Percentiles rank a stretch among this genome's conserved stretches.
Conservation (phyloP, 1,140 invertebrate genomes). For the Hylaeus anthracinus region DNA sequence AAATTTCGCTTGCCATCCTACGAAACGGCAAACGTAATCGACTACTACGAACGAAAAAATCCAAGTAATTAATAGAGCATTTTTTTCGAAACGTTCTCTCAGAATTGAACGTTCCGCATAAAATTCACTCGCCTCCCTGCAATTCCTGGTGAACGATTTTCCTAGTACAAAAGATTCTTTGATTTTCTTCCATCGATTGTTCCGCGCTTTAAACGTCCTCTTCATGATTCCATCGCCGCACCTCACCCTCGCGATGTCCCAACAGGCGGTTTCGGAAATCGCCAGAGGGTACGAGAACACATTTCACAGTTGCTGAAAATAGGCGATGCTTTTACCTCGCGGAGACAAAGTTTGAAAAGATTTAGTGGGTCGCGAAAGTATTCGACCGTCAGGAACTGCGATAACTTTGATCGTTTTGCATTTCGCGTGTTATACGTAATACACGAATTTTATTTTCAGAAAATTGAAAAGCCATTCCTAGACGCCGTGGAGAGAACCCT, state of each 20-base stretch:
- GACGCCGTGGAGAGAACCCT: conserved; percentile 91
- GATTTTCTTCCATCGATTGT: neutral
- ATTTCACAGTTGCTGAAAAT: neutral
- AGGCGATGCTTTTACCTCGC: neutral
- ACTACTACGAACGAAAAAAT: too few species aligned
- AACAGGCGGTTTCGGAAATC: neutral
- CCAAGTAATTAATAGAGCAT: too few species aligned
- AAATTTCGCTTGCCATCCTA: too few species aligned
- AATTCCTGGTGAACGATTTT: neutral
- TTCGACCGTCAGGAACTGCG: too few species aligned
- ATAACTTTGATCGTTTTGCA: too few species aligned
- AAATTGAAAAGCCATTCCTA: conserved; percentile 94
- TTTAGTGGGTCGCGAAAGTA: neutral
- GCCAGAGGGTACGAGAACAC: neutral
- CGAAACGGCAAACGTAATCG: too few species aligned
- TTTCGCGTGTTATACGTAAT: too few species aligned
- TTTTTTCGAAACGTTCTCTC: neutral
- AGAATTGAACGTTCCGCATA: neutral
- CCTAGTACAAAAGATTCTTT: neutral
- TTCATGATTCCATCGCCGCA: too few species aligned
- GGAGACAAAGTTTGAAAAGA: neutral
- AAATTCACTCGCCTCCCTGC: neutral
- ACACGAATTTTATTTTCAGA: conserved; percentile 84
- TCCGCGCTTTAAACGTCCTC: neutral
- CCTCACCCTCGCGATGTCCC: neutral